Evolutionary conservation across 2,797 vertebrate genomes (phyloP).

Genomic region (Microhierax caerulescens): DNA sequence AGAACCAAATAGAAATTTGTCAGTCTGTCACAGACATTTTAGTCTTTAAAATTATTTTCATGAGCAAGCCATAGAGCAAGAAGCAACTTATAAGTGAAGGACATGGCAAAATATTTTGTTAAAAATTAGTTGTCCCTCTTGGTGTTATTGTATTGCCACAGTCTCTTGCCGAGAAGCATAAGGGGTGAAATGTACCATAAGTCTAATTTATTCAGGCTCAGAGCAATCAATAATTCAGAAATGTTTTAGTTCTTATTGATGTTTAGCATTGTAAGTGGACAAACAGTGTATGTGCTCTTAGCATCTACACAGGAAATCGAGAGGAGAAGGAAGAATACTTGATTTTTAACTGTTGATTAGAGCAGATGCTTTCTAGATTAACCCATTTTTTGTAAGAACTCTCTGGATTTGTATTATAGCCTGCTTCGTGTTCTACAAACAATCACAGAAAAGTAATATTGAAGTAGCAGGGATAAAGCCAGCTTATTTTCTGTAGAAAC

Average conservation of each 20-base stretch:
- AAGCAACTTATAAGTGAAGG: neutral
- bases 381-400: neutral
- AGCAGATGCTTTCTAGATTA: neutral
- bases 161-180: neutral
- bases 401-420: neutral
- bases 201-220: neutral
- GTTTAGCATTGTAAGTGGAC: neutral
- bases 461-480: neutral
- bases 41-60: neutral
- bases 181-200: neutral
- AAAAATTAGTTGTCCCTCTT: neutral
- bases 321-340: neutral
- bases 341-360: neutral
- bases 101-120: neutral
- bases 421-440: neutral
- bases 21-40: neutral
- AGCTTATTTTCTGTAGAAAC: neutral
- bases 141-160: neutral
- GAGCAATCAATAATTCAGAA: slow-evolving; percentile 45
- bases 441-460: neutral
- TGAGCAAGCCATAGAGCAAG: neutral
- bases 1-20: neutral
- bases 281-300: neutral
- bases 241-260: neutral
- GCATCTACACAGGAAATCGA: neutral